These are phyloP conservation scores for Drosophila colorata DNA, from an alignment of 2,888 invertebrate species.

Conservation along the genomic window DNA sequence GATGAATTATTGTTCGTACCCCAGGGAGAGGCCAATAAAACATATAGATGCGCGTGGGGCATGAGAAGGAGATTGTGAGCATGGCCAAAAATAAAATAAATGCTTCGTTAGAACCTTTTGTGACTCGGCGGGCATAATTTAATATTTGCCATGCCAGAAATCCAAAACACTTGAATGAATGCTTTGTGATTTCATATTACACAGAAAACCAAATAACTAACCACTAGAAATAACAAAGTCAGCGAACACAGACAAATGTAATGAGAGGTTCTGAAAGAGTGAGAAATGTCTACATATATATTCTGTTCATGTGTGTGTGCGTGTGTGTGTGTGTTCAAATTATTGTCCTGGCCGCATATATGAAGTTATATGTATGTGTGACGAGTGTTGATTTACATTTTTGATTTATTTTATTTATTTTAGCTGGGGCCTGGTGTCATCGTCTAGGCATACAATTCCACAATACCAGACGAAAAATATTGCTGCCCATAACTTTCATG, in stretches of 20 bases:
- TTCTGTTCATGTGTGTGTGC: background rate
- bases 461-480: slow-evolving; percentile 58
- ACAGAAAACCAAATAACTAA: slow-evolving; percentile 68
- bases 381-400: slow-evolving; percentile 78
- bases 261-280: slow-evolving; percentile 57
- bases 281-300: slow-evolving; percentile 8
- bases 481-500: slow-evolving; percentile 67
- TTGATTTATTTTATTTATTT: slow-evolving; percentile 81
- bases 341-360: slow-evolving; percentile 47
- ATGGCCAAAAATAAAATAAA: slow-evolving; percentile 59
- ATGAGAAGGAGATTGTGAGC: background rate
- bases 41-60: slow-evolving; percentile 1
- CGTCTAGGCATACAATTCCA: slow-evolving; percentile 45
- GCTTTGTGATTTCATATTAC: slow-evolving; percentile 74
- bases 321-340: slow-evolving; percentile 55
- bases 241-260: slow-evolving; percentile 61
- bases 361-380: slow-evolving; percentile 11
- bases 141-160: slow-evolving; percentile 61
- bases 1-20: slow-evolving; percentile 54
- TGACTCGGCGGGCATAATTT: slow-evolving; percentile 64
- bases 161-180: slow-evolving; percentile 67
- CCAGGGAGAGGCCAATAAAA: slow-evolving; percentile 34
- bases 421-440: slow-evolving; percentile 60
- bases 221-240: slow-evolving; percentile 63
- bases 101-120: slow-evolving; percentile 79